Base-by-base conservation (phyloP, 2,797 vertebrate genomes). In the Syngnathus acus region DNA sequence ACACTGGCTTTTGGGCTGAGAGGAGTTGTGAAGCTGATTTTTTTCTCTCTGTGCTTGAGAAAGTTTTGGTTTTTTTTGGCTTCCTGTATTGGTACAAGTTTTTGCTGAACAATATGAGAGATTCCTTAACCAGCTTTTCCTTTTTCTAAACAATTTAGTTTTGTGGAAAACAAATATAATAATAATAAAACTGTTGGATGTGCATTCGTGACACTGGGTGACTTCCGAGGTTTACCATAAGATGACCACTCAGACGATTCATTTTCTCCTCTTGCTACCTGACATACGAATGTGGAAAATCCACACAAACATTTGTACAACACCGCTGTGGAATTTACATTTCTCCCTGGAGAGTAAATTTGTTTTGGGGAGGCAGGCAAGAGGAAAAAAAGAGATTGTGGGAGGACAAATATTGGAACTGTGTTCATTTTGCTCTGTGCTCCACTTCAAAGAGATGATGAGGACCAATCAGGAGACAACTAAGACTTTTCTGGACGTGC, bases 1-100 rank as follows among this genome's bases (percentile, higher is more conserved):
- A 87, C 88, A 91, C 84, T 90, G 85, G 90, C 93, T 92, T 92
- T 76, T 84, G 92, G 90, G 92, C 93, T 88, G 80, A 83, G 77
- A 79, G 50, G n/a, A 71, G 65, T 73, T 65, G 67, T 75, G 54
- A 78, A 67, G 58, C 59, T 69, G 65, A 38, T 55, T 73, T n/a
- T 76, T 71, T 71, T 69, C 68, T 72, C 73, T 72, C 66, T 72
- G 70, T 76, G 71, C 65, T 65, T 73, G 68, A 68, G 65, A 62
- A 51, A 26, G 50, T 55, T 65, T 72, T 58, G 74, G 71, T 9
- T 9, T 71, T 47, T 69, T 61, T 69, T 71, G 71, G 3, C 4
- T 43, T 3, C 13, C 10, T 14, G 42, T 43, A 14, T 43, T 43
- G 11, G 10, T 43, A 11, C 13, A 5, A 48, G 67, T 64, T 72